A percentile compares a stretch with the other conserved stretches of the same genome.
Evolutionary conservation across 2,888 invertebrate genomes (phyloP).

Genomic region (Dasypogon diadema): DNA sequence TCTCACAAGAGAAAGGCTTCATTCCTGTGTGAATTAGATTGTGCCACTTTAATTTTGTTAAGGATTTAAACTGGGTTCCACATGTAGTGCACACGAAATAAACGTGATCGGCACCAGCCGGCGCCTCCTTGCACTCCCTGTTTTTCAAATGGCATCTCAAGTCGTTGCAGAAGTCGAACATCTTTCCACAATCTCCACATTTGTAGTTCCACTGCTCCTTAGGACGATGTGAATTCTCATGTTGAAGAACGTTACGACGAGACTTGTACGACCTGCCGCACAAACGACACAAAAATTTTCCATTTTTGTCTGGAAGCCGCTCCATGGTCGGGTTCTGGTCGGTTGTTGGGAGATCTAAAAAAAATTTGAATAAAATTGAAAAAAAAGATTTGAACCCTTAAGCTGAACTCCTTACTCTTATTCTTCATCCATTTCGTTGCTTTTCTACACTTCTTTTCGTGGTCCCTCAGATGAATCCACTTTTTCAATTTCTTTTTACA

Average conservation of each 20-base stretch:
- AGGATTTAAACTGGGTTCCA: constrained; percentile 53
- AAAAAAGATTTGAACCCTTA: no score
- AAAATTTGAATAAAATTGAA: no score
- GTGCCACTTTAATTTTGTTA: constrained; percentile 54
- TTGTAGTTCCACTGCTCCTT: constrained; percentile 56
- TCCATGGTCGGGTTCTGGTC: no score
- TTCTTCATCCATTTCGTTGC: constrained; percentile 3
- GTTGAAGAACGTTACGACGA: constrained; percentile 51
- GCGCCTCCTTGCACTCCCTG: constrained; percentile 43
- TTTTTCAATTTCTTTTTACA: constrained; percentile 63
- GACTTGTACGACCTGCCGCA: constrained; percentile 53
- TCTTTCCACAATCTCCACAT: constrained; percentile 58
- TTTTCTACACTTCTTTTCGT: constrained; percentile 61
- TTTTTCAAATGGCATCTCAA: constrained; percentile 56
- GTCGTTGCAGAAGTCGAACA: constrained; percentile 56
- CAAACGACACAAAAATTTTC: constrained; percentile 49
- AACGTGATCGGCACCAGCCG: constrained; percentile 21
- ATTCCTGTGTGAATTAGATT: constrained; percentile 50
- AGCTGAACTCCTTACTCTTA: not conserved
- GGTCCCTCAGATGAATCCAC: constrained; percentile 63
- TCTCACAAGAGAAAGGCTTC: constrained; percentile 55
- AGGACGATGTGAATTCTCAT: constrained; percentile 52
- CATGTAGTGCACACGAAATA: constrained; percentile 56
- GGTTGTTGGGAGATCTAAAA: not conserved
- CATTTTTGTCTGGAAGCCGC: constrained; percentile 1